Evolutionary conservation across 2,113 vertebrate genomes (phyloP), one percentile per base, ranked within the genome.

Genomic region (Sinocyclocheilus anophthalmus): DNA sequence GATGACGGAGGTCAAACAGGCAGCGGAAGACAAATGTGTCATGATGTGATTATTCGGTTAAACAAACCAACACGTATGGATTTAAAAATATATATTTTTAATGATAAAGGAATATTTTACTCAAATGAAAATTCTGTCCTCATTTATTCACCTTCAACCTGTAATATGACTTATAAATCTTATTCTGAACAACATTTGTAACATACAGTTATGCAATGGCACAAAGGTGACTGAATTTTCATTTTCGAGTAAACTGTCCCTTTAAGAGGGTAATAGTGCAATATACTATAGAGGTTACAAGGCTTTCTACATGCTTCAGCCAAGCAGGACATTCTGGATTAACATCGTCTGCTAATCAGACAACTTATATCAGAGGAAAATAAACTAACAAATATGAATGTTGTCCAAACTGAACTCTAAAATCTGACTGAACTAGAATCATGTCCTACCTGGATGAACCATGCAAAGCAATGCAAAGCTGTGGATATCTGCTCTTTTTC

Each of bases 1-100:
- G 0, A 86, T 90, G 79, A 92, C 87, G 0, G 91, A 92, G 61
- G 87, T 90, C n/a, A 91, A 88, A 55, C 91, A 92, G 84, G 88
- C 77, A 1, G 90, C 91, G 1, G 90, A 93, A 70, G 88, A 91
- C 24, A 92, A 92, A 77, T 91, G 89, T 73, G 45, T 53, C 33
- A 16, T 89, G 11, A 92, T 92, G 89, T 92, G 82, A 90, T 24
- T 10, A 13, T 53, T 9, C 1, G 1, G 8, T 26, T 7, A 30
- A 45, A 45, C 9, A 45, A 10, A 45, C 42, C 42, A 42, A 42
- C 8, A 42, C 14, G 61, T 65, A 5, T 13, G 11, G 24, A 6
- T 30, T 6, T 14, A 7, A 7, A 42, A 42, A 42, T 8, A 8
- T 9, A 42, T 42, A 9, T 42, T 42, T 42, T 8, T 9, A 42